Percentiles rank a stretch among this genome's conserved stretches.
Evolutionary conservation across 2,113 vertebrate species (phyloP).

Genomic region (Odontesthes bonariensis): DNA sequence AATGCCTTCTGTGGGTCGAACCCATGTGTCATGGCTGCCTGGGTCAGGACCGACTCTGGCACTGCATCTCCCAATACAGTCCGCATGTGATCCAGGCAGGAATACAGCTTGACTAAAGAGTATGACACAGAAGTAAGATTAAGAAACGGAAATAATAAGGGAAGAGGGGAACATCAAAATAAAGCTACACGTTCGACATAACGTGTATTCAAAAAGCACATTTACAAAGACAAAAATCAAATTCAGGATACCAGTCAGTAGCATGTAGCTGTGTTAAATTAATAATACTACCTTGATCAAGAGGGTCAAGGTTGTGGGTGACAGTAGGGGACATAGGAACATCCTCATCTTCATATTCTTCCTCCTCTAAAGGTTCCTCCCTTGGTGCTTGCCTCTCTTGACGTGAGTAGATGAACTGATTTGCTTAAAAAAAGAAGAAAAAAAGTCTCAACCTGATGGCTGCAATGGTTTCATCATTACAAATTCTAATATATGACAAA

Average conservation of each 20-base stretch:
- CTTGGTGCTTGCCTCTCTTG: conserved; percentile 85
- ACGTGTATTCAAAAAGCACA: neutral
- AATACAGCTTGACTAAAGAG: conserved; percentile 87
- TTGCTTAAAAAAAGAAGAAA: conserved; percentile 81
- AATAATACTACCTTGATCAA: conserved; percentile 88
- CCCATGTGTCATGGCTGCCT: conserved; percentile 87
- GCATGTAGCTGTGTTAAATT: neutral
- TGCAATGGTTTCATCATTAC: neutral
- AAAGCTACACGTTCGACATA: neutral
- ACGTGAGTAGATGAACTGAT: conserved; percentile 97
- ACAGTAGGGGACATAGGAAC: conserved; percentile 75
- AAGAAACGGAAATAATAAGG: neutral
- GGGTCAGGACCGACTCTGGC: conserved; percentile 87
- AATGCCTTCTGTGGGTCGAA: conserved; percentile 93
- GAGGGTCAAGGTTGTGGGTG: conserved; percentile 82
- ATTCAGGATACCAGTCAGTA: neutral
- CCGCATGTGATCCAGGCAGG: conserved; percentile 96
- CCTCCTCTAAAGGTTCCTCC: conserved; percentile 89
- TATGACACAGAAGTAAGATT: neutral
- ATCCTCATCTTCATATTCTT: conserved; percentile 82
- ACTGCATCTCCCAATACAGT: conserved; percentile 90
- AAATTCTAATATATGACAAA: neutral
- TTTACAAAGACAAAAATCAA: neutral
- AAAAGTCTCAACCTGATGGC: neutral
- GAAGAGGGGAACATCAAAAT: neutral